Percentiles rank a stretch among this genome's conserved stretches.
phyloP scores from a whole-genome alignment of 2,888 invertebrate species.

The Apocheima hispidaria region DNA sequence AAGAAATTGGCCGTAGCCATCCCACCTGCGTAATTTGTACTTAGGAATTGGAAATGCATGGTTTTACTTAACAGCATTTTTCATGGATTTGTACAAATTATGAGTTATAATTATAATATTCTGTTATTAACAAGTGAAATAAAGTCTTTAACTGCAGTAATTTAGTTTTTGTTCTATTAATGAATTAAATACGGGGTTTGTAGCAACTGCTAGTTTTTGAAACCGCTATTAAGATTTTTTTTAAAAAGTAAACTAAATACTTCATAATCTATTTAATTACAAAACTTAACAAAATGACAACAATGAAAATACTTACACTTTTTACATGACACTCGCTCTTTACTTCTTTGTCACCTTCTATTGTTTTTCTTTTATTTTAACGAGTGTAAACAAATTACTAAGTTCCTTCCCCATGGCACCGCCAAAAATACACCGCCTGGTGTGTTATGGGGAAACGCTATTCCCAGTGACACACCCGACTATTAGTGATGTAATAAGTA shows the following conservation, averaged over 20 bases:
- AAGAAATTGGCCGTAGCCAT: too few species aligned
- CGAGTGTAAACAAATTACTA: slow-evolving; percentile 15
- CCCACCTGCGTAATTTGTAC: too few species aligned
- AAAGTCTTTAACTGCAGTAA: neutral
- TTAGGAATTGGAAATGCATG: neutral
- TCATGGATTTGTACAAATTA: neutral
- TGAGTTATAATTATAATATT: neutral
- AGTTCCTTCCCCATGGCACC: too few species aligned
- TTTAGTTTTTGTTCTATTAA: neutral
- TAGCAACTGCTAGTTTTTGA: slow-evolving; percentile 40
- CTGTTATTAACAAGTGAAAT: neutral
- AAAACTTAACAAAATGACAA: slow-evolving; percentile 53
- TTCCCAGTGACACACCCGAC: too few species aligned
- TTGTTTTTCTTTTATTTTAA: slow-evolving; percentile 30
- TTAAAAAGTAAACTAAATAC: neutral
- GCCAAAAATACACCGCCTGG: too few species aligned
- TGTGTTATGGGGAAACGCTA: too few species aligned
- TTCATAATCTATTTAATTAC: slow-evolving; percentile 47
- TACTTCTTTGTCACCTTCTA: slow-evolving; percentile 5
- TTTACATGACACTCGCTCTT: slow-evolving; percentile 20
- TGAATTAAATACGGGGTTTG: too few species aligned
- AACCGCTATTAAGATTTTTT: too few species aligned
- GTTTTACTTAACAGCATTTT: neutral
- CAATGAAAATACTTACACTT: slow-evolving; percentile 34
- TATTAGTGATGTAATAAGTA: too few species aligned